Evolutionary conservation across 2,113 vertebrate genomes (phyloP).

Genomic region (Speoplatyrhinus poulsoni): DNA sequence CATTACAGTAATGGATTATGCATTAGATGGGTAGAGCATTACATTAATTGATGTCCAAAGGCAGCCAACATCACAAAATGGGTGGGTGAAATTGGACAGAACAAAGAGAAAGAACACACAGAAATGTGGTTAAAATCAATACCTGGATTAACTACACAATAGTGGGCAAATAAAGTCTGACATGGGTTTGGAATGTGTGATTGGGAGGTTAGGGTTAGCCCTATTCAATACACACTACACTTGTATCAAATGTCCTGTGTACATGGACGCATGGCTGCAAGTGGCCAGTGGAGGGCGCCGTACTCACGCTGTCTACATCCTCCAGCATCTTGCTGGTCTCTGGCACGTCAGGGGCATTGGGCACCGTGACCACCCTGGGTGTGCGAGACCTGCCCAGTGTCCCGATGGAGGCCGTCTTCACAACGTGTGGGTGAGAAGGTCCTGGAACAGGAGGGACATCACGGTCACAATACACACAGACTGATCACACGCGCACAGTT

Average conservation of each 20-base stretch:
- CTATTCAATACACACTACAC: not conserved
- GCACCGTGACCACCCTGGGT: conserved; percentile 90
- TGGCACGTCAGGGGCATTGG: conserved; percentile 90
- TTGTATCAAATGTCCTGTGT: not conserved
- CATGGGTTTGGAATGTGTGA: conserved; percentile 47
- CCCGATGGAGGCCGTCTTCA: conserved; percentile 96
- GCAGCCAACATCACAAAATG: conserved; percentile 54
- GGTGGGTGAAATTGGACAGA: conserved; percentile 61
- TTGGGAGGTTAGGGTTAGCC: not conserved
- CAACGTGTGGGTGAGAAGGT: conserved; percentile 82
- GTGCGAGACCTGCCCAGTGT: conserved; percentile 90
- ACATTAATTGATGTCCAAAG: conserved; percentile 40
- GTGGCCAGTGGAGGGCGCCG: conserved; percentile 20
- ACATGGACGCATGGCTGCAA: not conserved
- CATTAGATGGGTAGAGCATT: conserved; percentile 27
- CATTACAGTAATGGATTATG: conserved; percentile 43
- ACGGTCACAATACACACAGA: not conserved
- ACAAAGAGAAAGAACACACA: conserved; percentile 69
- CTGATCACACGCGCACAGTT: too few relatives aligned
- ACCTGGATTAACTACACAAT: conserved; percentile 35
- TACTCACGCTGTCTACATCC: conserved; percentile 93
- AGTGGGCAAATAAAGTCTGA: conserved; percentile 52
- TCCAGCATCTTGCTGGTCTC: conserved; percentile 94
- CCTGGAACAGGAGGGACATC: conserved; percentile 59
- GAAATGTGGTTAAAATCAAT: conserved; percentile 61